phyloP scores from a whole-genome alignment of 2,113 vertebrate species.

The Phyllostomus discolor region DNA sequence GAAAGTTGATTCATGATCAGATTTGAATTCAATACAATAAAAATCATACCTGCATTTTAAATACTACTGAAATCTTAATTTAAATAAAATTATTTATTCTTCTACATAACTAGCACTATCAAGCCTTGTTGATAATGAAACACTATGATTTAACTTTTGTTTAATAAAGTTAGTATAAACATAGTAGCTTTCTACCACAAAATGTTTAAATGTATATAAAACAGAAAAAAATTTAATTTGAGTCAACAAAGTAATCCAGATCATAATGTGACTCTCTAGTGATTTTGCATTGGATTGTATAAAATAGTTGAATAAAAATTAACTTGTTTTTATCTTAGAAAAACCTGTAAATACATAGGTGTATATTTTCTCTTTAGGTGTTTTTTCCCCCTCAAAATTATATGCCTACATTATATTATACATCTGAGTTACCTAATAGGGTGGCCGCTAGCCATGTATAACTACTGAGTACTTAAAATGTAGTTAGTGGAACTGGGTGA shows the following conservation, averaged over 20 bases:
- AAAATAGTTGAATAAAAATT: not conserved
- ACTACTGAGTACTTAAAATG: not conserved
- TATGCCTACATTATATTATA: not conserved
- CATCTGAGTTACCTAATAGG: not conserved
- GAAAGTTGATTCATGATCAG: not conserved
- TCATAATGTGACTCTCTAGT: not conserved
- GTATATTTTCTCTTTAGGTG: not conserved
- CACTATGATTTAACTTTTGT: not conserved
- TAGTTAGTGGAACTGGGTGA: not conserved
- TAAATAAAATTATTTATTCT: not conserved
- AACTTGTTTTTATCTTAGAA: not conserved
- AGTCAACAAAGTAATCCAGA: not conserved
- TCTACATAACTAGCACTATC: not conserved
- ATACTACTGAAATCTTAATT: not conserved
- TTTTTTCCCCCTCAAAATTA: not conserved
- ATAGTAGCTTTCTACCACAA: not conserved
- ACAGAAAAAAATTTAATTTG: not conserved
- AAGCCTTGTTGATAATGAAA: not conserved
- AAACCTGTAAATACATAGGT: not conserved
- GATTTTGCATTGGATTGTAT: accelerated
- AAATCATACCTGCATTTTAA: not conserved
- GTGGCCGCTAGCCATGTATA: not conserved
- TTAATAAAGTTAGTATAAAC: not conserved
- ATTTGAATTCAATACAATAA: not conserved
- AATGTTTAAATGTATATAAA: not conserved